Conservation (phyloP, 1,140 invertebrate species). For the Drosophila punjabiensis region DNA sequence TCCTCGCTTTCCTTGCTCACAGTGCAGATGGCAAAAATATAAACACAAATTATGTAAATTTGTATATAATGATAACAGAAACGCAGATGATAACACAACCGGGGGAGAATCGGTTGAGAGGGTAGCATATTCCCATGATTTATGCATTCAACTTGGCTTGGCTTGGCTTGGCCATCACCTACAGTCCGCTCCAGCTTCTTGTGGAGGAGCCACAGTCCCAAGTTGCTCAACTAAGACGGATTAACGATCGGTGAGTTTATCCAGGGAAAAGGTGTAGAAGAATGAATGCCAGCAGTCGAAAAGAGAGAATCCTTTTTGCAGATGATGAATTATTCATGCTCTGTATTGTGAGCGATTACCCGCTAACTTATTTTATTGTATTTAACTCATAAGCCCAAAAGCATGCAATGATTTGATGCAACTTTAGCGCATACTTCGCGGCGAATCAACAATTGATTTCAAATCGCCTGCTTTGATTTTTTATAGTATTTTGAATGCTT, state of each 20-base stretch:
- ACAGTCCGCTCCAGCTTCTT: not conserved
- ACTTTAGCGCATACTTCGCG: not conserved
- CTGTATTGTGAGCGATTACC: not conserved
- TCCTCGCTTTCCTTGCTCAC: not conserved
- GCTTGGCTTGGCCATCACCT: not conserved
- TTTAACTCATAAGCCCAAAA: not conserved
- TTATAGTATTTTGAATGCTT: not conserved
- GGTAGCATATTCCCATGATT: conserved; percentile 13
- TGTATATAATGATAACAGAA: conserved; percentile 76
- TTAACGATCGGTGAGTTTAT: conserved; percentile 16
- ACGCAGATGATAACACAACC: conserved; percentile 29
- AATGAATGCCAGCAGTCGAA: too few relatives aligned
- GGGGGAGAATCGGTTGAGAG: conserved; percentile 26
- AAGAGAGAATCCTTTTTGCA: not conserved
- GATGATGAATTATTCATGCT: conserved; percentile 9
- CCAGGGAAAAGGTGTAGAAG: not conserved
- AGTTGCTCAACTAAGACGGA: conserved; percentile 28
- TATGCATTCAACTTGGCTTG: conserved; percentile 41
- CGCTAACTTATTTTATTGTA: not conserved
- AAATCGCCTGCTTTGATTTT: not conserved
- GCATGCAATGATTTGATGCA: not conserved
- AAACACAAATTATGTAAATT: conserved; percentile 80
- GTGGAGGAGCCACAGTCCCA: not conserved
- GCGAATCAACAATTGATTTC: too few relatives aligned
- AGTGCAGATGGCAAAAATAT: conserved; percentile 57